Conservation (phyloP, 2,113 vertebrate genomes). For the Eptatretus burgeri region DNA sequence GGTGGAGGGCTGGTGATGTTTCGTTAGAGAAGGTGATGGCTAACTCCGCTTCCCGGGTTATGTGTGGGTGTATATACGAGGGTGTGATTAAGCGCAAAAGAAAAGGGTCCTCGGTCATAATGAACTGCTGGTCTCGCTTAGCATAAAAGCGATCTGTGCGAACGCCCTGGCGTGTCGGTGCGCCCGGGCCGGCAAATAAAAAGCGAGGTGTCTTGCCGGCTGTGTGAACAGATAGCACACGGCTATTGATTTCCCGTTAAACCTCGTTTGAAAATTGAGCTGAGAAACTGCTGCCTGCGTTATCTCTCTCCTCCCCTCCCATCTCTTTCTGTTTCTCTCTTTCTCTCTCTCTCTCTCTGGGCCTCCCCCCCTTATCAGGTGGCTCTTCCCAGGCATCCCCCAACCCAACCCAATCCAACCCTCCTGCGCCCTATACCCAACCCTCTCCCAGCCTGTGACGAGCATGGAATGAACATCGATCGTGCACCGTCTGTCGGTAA, state of each 20-base stretch:
- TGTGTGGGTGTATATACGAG: neutral
- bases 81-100: neutral
- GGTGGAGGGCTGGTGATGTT: too few relatives aligned
- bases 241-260: constrained; percentile 6
- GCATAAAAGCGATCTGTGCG: too few relatives aligned
- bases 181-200: too few relatives aligned
- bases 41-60: neutral
- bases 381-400: too few relatives aligned
- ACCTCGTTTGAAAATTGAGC: neutral
- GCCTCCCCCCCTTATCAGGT: neutral
- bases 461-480: too few relatives aligned
- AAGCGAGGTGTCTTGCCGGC: neutral
- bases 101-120: neutral
- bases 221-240: constrained; percentile 2
- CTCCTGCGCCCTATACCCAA: too few relatives aligned
- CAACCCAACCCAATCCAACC: too few relatives aligned
- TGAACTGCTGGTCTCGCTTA: too few relatives aligned
- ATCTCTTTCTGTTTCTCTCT: neutral
- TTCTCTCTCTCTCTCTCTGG: neutral
- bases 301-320: constrained; percentile 2
- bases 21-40: too few relatives aligned
- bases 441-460: too few relatives aligned
- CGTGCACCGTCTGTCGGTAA: too few relatives aligned
- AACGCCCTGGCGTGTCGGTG: too few relatives aligned
- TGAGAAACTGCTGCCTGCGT: neutral